These are phyloP conservation scores for Ceryle rudis DNA, from an alignment of 2,797 vertebrate genomes.

Conservation along the genomic window DNA sequence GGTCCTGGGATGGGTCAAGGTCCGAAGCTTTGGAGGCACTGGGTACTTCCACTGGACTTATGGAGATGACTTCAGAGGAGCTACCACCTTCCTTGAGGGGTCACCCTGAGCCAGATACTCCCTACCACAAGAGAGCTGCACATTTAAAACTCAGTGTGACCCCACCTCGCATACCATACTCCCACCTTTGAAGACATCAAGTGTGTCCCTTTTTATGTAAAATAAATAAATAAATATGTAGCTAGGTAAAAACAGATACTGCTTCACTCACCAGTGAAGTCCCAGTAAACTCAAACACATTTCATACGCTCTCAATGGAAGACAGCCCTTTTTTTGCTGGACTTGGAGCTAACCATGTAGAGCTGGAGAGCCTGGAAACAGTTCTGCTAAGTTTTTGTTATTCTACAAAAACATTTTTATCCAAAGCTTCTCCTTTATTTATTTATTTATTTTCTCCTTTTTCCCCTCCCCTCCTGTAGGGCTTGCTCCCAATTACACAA, in stretches of 20 bases:
- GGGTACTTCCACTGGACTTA: background rate
- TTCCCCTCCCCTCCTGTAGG: accelerated
- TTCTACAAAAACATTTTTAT: background rate
- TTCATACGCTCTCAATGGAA: background rate
- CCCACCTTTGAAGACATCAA: background rate
- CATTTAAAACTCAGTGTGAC: background rate
- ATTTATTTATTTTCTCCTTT: no score
- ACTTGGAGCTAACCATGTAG: background rate
- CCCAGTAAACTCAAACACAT: background rate
- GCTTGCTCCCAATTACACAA: background rate
- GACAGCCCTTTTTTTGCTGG: background rate
- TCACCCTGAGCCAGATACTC: background rate
- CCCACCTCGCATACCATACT: background rate
- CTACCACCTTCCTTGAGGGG: background rate
- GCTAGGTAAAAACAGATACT: background rate
- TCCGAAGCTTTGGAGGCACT: background rate
- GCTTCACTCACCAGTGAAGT: background rate
- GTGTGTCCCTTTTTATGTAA: background rate
- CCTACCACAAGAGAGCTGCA: background rate
- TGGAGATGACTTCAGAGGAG: background rate
- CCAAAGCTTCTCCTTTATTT: accelerated
- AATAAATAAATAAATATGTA: background rate
- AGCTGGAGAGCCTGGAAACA: background rate
- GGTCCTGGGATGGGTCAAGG: background rate
- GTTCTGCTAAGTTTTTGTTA: background rate